These are phyloP conservation scores for Drosophila trichaetosa DNA, from an alignment of 2,888 invertebrate genomes.

Conservation along the genomic window DNA sequence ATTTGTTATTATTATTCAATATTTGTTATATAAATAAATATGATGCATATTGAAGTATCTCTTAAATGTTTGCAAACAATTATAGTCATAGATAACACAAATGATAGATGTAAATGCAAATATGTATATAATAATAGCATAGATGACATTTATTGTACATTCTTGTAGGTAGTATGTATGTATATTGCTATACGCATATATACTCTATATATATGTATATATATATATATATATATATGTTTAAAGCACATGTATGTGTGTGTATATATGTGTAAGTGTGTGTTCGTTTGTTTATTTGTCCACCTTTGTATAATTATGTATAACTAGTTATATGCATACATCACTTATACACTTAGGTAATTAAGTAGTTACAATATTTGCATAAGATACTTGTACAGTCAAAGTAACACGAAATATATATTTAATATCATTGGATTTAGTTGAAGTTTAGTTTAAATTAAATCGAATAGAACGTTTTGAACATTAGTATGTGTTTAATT, in stretches of 20 bases:
- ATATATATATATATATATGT: constrained; percentile 32
- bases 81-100: constrained; percentile 81
- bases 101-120: constrained; percentile 58
- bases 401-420: constrained; percentile 70
- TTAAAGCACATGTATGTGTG: constrained; percentile 16
- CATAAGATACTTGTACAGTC: constrained; percentile 46
- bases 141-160: constrained; percentile 58
- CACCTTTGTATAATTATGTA: constrained; percentile 39
- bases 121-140: constrained; percentile 44
- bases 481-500: constrained; percentile 19
- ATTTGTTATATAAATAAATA: constrained; percentile 66
- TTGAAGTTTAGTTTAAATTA: constrained; percentile 53
- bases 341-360: constrained; percentile 43
- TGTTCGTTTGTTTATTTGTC: constrained; percentile 12
- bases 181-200: constrained; percentile 25
- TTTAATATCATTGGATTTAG: constrained; percentile 43
- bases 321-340: constrained; percentile 48
- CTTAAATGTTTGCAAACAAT: constrained; percentile 72
- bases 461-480: constrained; percentile 58
- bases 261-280: constrained; percentile 10
- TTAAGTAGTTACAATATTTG: constrained; percentile 28
- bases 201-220: constrained; percentile 40
- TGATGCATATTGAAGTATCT: constrained; percentile 53
- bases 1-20: constrained; percentile 26
- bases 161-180: constrained; percentile 48